Evolutionary conservation across 2,113 vertebrate species (phyloP).

Genomic region (Telmatochromis sp.): DNA sequence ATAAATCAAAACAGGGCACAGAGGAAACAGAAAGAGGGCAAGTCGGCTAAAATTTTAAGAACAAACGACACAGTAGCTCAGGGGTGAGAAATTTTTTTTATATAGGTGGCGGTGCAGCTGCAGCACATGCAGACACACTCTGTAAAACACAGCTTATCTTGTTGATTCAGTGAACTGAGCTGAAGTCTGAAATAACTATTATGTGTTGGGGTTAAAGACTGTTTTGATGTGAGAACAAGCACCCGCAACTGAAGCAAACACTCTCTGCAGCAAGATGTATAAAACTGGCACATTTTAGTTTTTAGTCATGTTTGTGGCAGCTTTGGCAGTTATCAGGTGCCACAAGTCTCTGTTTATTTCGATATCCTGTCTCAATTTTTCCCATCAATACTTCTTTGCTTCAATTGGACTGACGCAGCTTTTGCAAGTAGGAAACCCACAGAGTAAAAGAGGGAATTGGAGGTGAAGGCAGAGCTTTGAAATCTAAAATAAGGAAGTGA

Average conservation of each 20-base stretch:
- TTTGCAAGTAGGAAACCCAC: neutral
- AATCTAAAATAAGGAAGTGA: conserved; percentile 42
- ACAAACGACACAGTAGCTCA: neutral
- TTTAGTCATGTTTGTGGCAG: neutral
- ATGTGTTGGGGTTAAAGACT: neutral
- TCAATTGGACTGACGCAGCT: neutral
- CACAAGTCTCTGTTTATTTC: neutral
- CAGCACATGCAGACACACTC: neutral
- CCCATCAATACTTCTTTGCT: neutral
- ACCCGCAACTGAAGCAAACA: neutral
- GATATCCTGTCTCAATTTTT: neutral
- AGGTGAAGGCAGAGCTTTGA: neutral
- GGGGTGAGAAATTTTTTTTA: neutral
- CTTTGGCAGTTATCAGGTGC: neutral
- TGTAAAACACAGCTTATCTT: neutral
- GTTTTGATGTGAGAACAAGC: neutral
- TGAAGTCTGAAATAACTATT: neutral
- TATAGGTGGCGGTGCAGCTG: neutral
- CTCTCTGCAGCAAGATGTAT: neutral
- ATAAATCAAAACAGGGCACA: neutral
- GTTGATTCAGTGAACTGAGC: neutral
- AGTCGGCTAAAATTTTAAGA: accelerated
- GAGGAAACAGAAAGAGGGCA: neutral
- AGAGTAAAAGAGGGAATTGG: neutral
- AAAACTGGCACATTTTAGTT: neutral